Evolutionary conservation across 2,888 invertebrate genomes (phyloP), one percentile per base, ranked within the genome.

Genomic region (Lordiphosa andalusiaca): DNA sequence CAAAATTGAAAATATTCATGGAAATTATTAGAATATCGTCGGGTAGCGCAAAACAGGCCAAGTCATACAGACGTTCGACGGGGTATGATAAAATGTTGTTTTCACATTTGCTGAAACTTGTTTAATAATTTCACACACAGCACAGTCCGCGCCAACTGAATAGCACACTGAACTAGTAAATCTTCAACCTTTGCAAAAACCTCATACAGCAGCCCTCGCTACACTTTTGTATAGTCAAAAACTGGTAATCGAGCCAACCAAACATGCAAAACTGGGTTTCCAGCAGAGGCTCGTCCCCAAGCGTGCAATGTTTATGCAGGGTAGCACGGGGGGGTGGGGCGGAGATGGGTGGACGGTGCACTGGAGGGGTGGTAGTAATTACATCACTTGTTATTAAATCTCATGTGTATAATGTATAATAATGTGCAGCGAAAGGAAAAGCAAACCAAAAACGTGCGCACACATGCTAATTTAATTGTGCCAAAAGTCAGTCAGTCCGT

Each of bases 1-100:
- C 38, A 63, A 63, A 52, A 69, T 54, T 53, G 67, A 57, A 62
- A 77, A 77, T 67, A 68, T 80, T 69, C 66, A 73, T 73, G 59
- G 53, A 71, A 77, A 78, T 71, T 63, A 73, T 63, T 81, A 74
- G 78, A 53, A 49, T 63, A 56, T 65, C 25, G 67, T 39, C 46
- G 25, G 25, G 25, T 25, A 25, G 6, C 4, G 13, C 7, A 1
- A 25, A 13, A 5, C 30, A 5, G 13, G 9, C 33, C 54, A 61
- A 54, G 70, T 10, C 58, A 50, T 16, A 16, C 58, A 50, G 1
- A 16, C 16, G 16, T 16, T 16, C 16, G 16, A 16, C 16, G 16
- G 16, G 16, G 16, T 16, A 16, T 74, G 83, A 82, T 78, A 78
- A 74, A 78, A 71, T 82, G 68, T 68, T 75, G 69, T 73, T 80